These are phyloP conservation scores for Bufotes viridis DNA, from an alignment of 2,797 vertebrate species.

Conservation along the genomic window DNA sequence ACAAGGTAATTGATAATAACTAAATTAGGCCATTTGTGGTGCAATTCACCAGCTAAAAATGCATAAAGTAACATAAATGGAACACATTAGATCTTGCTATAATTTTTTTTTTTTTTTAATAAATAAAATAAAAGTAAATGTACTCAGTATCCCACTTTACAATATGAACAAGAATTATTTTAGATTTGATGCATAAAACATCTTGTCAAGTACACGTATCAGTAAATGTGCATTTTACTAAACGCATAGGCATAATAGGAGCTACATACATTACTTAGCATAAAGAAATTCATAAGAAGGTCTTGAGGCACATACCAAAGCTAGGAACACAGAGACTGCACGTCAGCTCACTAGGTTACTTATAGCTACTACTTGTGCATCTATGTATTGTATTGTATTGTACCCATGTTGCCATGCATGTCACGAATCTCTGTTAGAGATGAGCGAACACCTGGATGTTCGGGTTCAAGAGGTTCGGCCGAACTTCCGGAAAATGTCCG, in stretches of 20 bases:
- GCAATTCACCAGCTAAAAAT: conserved; percentile 44
- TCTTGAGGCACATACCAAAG: neutral
- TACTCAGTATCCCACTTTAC: conserved; percentile 1
- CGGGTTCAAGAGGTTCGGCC: too few relatives aligned
- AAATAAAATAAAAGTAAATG: neutral
- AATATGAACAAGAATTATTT: neutral
- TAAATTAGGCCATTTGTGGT: conserved; percentile 41
- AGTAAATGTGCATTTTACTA: neutral
- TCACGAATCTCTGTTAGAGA: too few relatives aligned
- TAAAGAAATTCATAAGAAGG: neutral
- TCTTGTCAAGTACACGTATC: neutral
- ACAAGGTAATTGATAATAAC: conserved; percentile 48
- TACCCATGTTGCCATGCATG: too few relatives aligned
- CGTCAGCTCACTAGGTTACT: neutral
- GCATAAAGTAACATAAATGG: conserved; percentile 50
- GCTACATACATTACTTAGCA: neutral
- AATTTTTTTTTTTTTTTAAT: neutral
- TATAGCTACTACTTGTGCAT: neutral
- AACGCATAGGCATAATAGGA: neutral
- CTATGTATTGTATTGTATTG: too few relatives aligned
- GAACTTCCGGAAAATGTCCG: too few relatives aligned
- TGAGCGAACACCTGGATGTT: too few relatives aligned
- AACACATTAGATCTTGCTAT: neutral
- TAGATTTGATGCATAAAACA: neutral
- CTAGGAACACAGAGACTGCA: too few relatives aligned